Evolutionary conservation across 23 tunicate genomes (phyloP).

Genomic region (Styela clava): DNA sequence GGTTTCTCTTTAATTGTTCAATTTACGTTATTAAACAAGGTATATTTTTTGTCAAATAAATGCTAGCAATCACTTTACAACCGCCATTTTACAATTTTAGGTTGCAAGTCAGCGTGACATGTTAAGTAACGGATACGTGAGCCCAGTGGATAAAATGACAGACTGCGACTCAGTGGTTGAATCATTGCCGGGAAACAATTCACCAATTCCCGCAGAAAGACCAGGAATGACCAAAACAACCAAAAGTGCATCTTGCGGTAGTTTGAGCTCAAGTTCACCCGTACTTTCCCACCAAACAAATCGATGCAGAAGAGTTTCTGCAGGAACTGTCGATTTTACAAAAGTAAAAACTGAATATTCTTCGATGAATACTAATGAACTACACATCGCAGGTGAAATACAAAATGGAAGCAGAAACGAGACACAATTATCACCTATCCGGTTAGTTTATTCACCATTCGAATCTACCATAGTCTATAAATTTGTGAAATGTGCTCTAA

Average conservation of each 20-base stretch:
- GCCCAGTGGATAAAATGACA: constrained; percentile 3
- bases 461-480: no score
- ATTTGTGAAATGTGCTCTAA: no score
- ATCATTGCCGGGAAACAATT: background rate
- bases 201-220: background rate
- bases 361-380: no score
- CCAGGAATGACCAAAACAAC: background rate
- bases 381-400: no score
- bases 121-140: background rate
- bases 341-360: background rate
- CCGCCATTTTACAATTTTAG: background rate
- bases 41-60: no score
- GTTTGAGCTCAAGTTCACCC: background rate
- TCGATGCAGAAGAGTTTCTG: constrained; percentile 4
- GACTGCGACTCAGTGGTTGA: background rate
- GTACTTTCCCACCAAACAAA: background rate
- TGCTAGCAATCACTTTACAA: no score
- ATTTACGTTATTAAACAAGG: no score
- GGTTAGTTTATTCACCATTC: no score
- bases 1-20: no score
- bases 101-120: background rate
- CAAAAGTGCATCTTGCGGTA: constrained; percentile 12
- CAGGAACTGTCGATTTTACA: constrained; percentile 1
- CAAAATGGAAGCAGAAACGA: no score
- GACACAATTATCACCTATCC: no score